Evolutionary conservation across 2,888 invertebrate genomes (phyloP), one percentile per base, ranked within the genome.

Genomic region (Labia minor): DNA sequence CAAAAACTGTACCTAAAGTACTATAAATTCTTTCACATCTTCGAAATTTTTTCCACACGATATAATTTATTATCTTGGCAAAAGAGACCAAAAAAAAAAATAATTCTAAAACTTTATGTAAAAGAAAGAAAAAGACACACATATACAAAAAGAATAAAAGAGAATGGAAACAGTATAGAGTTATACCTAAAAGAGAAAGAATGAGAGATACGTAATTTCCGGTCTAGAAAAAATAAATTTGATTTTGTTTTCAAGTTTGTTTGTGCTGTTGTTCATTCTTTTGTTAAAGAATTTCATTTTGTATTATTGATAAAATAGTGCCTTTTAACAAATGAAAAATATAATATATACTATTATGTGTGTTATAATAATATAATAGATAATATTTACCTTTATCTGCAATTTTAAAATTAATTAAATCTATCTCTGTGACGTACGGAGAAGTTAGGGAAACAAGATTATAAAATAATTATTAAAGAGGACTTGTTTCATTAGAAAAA

Each of bases 31-130:
- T 49, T 49, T 16, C 49, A 49, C 11, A 8, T 33, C 33, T 33
- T 11, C 16, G 16, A 49, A 49, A n/a, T 49, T 49, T 49, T 49
- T 49, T 49, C 49, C 49, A 16, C 49, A 49, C 49, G 49, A 49
- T 49, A 49, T 49, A 49, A 49, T 49, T 49, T 49, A 49, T 49
- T 49, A 49, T 49, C 49, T 49, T 49, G 49, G 49, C 49, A 49
- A 49, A 49, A 49, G 49, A 4, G 49, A 14, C 14, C 49, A 14
- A 49, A 49, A 49, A n/a, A n/a, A n/a, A 49, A 49, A 49, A 49
- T n/a, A 49, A 49, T 49, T 49, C 49, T 49, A 49, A 49, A 49
- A 49, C 49, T 49, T 49, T 49, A 49, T 49, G 49, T n/a, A 8
- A 49, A 49, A 49, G 14, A 49, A 11, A 33, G 11, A 49, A 14